These are phyloP conservation scores for Drosophila littoralis DNA, from an alignment of 1,140 invertebrate species.

Conservation along the genomic window DNA sequence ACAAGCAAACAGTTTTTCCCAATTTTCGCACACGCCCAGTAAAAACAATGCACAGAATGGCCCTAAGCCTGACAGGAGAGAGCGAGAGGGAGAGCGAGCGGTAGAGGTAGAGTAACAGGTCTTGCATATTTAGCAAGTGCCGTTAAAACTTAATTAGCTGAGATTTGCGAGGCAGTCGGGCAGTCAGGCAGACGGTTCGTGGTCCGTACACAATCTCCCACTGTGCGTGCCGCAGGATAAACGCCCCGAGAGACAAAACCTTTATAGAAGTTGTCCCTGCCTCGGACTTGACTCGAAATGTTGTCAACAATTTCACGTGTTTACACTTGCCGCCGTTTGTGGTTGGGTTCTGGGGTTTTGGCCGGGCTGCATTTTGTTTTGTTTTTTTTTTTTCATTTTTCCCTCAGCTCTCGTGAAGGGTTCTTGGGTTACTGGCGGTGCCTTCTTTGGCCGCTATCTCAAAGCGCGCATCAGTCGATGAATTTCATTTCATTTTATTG, in stretches of 20 bases:
- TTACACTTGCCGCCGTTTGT: slow-evolving; percentile 79
- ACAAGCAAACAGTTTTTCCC: slow-evolving; percentile 47
- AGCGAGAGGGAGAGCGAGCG: not conserved
- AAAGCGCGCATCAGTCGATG: slow-evolving; percentile 65
- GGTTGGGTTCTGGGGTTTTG: slow-evolving; percentile 38
- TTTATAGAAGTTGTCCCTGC: not conserved
- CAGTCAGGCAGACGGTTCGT: slow-evolving; percentile 23
- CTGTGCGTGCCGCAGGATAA: slow-evolving; percentile 72
- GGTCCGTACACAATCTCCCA: slow-evolving; percentile 56
- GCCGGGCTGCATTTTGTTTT: slow-evolving; percentile 15
- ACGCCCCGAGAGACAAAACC: slow-evolving; percentile 51
- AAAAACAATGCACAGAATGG: slow-evolving; percentile 29
- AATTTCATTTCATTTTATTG: slow-evolving; percentile 74
- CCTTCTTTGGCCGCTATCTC: slow-evolving; percentile 60
- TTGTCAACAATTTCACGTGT: slow-evolving; percentile 63
- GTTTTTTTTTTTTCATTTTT: not conserved
- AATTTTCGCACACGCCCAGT: slow-evolving; percentile 64
- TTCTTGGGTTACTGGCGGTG: slow-evolving; percentile 9
- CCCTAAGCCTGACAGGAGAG: not conserved
- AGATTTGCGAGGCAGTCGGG: slow-evolving; percentile 54
- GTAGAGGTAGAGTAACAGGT: slow-evolving; percentile 25
- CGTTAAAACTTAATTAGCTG: slow-evolving; percentile 80
- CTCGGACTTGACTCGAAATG: slow-evolving; percentile 5
- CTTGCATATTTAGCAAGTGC: slow-evolving; percentile 69
- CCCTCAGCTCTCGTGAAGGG: not conserved